Evolutionary conservation across 2,797 vertebrate genomes (phyloP), one percentile per base, ranked within the genome.

Genomic region (Stomatorhinus walkeri): DNA sequence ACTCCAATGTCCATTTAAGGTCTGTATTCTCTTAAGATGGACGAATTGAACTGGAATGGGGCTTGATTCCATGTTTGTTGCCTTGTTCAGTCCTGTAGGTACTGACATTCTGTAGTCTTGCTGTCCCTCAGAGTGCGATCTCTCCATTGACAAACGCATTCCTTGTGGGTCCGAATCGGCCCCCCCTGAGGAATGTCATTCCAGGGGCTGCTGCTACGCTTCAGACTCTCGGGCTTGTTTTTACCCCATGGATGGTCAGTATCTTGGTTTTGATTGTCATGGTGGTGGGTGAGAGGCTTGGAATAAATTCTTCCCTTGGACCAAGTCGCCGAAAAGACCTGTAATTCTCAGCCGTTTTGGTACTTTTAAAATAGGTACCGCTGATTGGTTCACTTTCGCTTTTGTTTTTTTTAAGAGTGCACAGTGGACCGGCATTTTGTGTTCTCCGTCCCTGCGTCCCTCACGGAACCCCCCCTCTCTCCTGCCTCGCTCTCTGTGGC

Each of bases 191-290:
- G 92, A 92, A 68, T 96, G 96, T 88, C 89, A 90, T 90, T 91
- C 93, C 81, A 89, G 94, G 92, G 95, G 95, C 91, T 96, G 96
- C 93, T 96, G 96, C 93, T 95, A 93, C 92, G 91, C 64, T 90
- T 86, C 91, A 87, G 40, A 90, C 4, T 91, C 92, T 76, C 91
- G 89, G 36, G 88, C 92, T 85, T 96, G 96, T 93, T 95, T 93
- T 93, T 95, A 96, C 93, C 94, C 94, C 89, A 95, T 96, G 95
- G 95, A 96, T 86, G 95, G 96, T 96, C 91, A 94, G 94, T 91
- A 91, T 59, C 76, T 90, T 90, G 1, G 61, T 28, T 28, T 12
- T 5, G 61, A 14, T 3, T 32, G 28, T 36, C 64, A 14, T 14
- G 12, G 24, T 87, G 88, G 51, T 85, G 88, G 49, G 14, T 68